Evolutionary conservation across 2,888 invertebrate species (phyloP), one percentile per base, ranked within the genome.

Genomic region (Ophioninae sp.): DNA sequence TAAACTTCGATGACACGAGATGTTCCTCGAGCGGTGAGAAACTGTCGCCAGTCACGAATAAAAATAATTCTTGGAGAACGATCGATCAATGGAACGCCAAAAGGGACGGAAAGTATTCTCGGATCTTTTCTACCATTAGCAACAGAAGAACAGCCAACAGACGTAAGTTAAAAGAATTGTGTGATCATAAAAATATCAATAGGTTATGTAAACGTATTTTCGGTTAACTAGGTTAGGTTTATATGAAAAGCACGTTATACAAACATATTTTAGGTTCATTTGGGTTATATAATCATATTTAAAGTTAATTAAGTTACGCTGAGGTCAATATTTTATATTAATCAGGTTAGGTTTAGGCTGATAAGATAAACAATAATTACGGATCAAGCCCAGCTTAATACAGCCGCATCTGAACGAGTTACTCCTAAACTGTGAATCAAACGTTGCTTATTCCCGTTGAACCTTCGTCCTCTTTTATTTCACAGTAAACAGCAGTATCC

Each of bases 101-200:
- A 85, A 85, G 86, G 70, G 81, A 79, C 5, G 88, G 86, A 72
- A 91, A 90, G 82, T 92, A 91, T 82, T 89, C 90, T 0, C 85
- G 90, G 76, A 79, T 92, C 70, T 92, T 92, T 87, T 87, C 88
- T 2, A 79, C 75, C 13, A 30, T 57, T 75, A 81, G 37, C 20
- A 84, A 69, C 23, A 79, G 65, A 39, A 64, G 65, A 39, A 64
- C 41, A 13, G 20, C 68, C 50, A 79, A 10, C 59, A 62, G 62
- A 82, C 41, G 84, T 84, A 44, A 76, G 84, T 82, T 61, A 67
- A 7, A 67, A 30, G 2, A 44, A 62, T 17, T 30, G 3, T 3
- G 30, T 30, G 30, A 2, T n/a, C n/a, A n/a, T 30, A 30, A 30
- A 30, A 30, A 30, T 30, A 30, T 30, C 30, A 30, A 30, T 30